Percentiles rank a stretch among this genome's conserved stretches.
Conservation (phyloP, 2,113 vertebrate genomes). For the Bucco capensis region DNA sequence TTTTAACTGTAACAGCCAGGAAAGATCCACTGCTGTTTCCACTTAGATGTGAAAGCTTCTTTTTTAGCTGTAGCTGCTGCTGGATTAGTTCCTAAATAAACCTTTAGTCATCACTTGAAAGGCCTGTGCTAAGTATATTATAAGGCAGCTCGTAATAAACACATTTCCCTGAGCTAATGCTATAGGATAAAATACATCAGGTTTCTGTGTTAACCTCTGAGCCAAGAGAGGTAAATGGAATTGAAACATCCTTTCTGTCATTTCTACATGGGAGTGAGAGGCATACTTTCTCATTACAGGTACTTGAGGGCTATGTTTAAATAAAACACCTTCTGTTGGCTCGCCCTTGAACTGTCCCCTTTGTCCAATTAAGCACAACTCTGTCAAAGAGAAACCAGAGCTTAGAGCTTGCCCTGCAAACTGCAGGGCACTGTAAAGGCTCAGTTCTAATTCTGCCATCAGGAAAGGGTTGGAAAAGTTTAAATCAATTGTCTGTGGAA, state of each 20-base stretch:
- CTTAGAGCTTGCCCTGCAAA: constrained; percentile 15
- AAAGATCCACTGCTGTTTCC: background rate
- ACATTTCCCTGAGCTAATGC: constrained; percentile 15
- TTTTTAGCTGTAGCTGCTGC: background rate
- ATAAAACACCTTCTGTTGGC: constrained; percentile 58
- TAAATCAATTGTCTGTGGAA: constrained; percentile 59
- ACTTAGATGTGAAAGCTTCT: background rate
- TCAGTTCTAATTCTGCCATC: constrained; percentile 59
- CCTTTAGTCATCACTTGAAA: background rate
- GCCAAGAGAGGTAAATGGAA: background rate
- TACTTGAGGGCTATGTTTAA: constrained; percentile 45
- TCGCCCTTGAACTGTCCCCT: constrained; percentile 65
- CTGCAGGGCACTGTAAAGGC: background rate
- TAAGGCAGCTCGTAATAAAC: constrained; percentile 38
- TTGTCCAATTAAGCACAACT: constrained; percentile 58
- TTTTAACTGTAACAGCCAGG: background rate
- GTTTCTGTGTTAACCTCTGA: background rate
- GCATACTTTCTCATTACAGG: background rate
- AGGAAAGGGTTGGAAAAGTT: constrained; percentile 51
- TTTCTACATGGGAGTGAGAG: background rate
- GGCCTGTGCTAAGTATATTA: background rate
- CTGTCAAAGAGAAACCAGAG: constrained; percentile 24
- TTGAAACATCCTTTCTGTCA: background rate
- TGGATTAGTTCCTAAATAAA: constrained; percentile 36
- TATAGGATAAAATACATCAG: background rate